Conservation (phyloP, 2,888 invertebrate genomes). For the Ichneumon xanthorius region DNA sequence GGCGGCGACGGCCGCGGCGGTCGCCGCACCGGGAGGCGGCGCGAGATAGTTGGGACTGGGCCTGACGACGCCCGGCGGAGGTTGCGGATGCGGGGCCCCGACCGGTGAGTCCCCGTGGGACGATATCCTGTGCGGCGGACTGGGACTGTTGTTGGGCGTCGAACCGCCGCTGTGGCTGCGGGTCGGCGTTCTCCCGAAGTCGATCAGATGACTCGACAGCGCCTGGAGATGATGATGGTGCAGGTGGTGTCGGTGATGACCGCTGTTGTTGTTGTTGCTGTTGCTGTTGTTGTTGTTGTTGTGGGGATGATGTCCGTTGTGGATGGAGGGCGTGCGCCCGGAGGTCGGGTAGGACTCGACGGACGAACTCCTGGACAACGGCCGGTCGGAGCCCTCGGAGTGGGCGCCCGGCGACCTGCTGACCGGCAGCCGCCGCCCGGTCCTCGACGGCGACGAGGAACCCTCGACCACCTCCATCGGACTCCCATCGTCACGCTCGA, state of each 20-base stretch:
- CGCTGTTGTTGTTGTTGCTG: conserved; percentile 66
- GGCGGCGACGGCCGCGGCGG: conserved; percentile 85
- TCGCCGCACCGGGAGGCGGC: conserved; percentile 83
- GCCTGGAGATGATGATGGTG: conserved; percentile 76
- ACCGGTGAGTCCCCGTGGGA: conserved; percentile 74
- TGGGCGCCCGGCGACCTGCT: conserved; percentile 85
- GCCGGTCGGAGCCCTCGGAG: conserved; percentile 85
- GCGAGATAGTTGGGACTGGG: conserved; percentile 86
- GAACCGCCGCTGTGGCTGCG: conserved; percentile 83
- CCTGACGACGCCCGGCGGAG: conserved; percentile 85
- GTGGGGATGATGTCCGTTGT: conserved; percentile 79
- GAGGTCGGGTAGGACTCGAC: conserved; percentile 82
- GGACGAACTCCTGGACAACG: conserved; percentile 82
- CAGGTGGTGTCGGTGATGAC: conserved; percentile 71
- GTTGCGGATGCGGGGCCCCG: conserved; percentile 86
- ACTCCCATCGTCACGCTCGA: conserved; percentile 79
- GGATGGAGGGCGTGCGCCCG: conserved; percentile 84
- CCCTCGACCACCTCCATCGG: conserved; percentile 82
- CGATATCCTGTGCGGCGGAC: conserved; percentile 81
- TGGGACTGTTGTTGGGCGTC: conserved; percentile 83
- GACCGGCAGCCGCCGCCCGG: conserved; percentile 72
- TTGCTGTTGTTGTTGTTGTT: conserved; percentile 64
- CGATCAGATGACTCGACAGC: conserved; percentile 75
- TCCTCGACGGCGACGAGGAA: conserved; percentile 80
- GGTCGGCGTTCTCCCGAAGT: conserved; percentile 75